Evolutionary conservation across 2,113 vertebrate species (phyloP).

Genomic region (Alethe castanea): DNA sequence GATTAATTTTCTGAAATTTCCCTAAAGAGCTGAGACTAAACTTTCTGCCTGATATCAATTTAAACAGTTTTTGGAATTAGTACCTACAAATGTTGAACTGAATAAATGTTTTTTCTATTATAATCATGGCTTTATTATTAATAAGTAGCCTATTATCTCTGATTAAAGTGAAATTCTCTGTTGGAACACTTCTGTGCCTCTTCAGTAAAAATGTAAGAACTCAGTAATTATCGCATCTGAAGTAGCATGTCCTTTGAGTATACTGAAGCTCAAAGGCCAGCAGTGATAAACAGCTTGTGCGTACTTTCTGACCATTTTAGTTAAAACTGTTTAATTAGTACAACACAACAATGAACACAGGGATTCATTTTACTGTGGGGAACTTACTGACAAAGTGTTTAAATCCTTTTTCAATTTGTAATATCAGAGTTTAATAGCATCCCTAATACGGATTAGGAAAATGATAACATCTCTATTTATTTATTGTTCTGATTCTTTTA

Average conservation of each 20-base stretch:
- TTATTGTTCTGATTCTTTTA: conserved; percentile 43
- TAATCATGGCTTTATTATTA: conserved; percentile 54
- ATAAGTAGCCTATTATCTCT: conserved; percentile 59
- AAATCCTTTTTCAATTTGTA: conserved; percentile 54
- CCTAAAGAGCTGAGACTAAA: conserved; percentile 4
- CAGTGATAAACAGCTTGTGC: conserved; percentile 65
- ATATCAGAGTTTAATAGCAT: conserved; percentile 38
- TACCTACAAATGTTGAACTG: conserved; percentile 25
- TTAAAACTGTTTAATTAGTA: conserved; percentile 70
- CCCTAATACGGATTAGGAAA: conserved; percentile 43
- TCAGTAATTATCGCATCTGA: conserved; percentile 64
- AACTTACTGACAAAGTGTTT: conserved; percentile 40
- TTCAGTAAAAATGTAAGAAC: conserved; percentile 52
- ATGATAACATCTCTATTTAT: conserved; percentile 28
- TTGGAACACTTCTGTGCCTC: conserved; percentile 55
- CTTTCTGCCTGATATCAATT: conserved; percentile 35
- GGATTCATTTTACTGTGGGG: conserved; percentile 65
- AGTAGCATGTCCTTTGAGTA: conserved; percentile 50
- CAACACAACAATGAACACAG: conserved; percentile 54
- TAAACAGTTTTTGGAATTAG: conserved; percentile 39
- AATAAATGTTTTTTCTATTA: conserved; percentile 38
- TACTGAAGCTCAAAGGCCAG: conserved; percentile 55
- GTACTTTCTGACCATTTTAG: conserved; percentile 53
- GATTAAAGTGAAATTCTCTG: conserved; percentile 62
- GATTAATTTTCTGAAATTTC: conserved; percentile 41